A percentile compares a stretch with the other conserved stretches of the same genome.
phyloP scores from a whole-genome alignment of 2,888 invertebrate species.

The Drosophila diplacantha region DNA sequence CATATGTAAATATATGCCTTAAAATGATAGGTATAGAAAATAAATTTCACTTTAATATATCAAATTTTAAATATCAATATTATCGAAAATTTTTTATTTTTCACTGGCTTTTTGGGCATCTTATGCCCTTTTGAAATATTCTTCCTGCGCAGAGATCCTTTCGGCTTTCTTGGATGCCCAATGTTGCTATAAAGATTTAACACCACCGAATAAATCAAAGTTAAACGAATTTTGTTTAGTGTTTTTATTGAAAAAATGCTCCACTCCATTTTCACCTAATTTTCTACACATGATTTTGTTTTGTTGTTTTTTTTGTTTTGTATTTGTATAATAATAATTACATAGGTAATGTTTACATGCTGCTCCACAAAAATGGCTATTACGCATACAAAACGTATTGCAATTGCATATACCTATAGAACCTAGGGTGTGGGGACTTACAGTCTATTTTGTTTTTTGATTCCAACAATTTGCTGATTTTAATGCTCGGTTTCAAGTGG shows the following conservation, averaged over 20 bases:
- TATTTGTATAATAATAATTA: slow-evolving; percentile 66
- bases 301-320: slow-evolving; percentile 43
- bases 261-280: slow-evolving; percentile 70
- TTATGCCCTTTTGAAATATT: no score
- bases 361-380: slow-evolving; percentile 68
- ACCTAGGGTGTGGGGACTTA: slow-evolving; percentile 64
- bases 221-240: slow-evolving; percentile 47
- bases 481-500: slow-evolving; percentile 48
- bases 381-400: slow-evolving; percentile 67
- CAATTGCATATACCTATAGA: slow-evolving; percentile 68
- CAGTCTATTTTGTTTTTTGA: slow-evolving; percentile 64
- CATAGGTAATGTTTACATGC: slow-evolving; percentile 66
- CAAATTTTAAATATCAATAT: no score
- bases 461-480: slow-evolving; percentile 45
- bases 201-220: neutral
- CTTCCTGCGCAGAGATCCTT: no score
- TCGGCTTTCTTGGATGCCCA: neutral
- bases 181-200: no score
- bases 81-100: no score
- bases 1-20: no score
- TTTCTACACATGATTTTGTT: slow-evolving; percentile 60
- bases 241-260: slow-evolving; percentile 72
- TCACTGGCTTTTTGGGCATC: no score
- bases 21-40: no score
- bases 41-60: no score